Conservation (phyloP, 2,888 invertebrate species). For the Erebia epiphron region DNA sequence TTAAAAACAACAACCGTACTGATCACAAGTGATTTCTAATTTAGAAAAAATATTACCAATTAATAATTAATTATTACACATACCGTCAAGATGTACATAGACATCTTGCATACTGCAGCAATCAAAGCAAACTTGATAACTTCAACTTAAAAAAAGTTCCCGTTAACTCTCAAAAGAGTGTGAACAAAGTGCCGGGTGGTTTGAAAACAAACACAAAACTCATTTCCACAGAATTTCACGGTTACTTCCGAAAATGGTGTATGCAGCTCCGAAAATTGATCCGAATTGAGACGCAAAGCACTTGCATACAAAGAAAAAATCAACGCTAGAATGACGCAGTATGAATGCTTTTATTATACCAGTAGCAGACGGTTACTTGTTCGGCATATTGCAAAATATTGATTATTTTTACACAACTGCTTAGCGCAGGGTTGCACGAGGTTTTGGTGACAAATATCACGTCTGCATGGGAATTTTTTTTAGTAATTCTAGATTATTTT, state of each 20-base stretch:
- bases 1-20: no score
- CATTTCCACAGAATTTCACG: constrained; percentile 6
- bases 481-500: no score
- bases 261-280: constrained; percentile 4
- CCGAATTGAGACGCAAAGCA: constrained; percentile 15
- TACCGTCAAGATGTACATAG: constrained; percentile 19
- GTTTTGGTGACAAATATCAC: constrained; percentile 6
- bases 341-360: neutral
- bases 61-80: neutral
- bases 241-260: constrained; percentile 1
- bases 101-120: constrained; percentile 1
- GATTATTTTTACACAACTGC: constrained; percentile 13
- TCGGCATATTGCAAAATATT: constrained; percentile 24
- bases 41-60: neutral
- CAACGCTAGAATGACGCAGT: constrained; percentile 12
- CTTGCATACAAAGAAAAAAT: constrained; percentile 7
- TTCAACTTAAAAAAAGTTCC: neutral
- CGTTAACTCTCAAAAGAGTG: constrained; percentile 1
- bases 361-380: constrained; percentile 4
- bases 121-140: constrained; percentile 6
- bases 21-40: no score
- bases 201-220: constrained; percentile 3
- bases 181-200: neutral
- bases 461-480: neutral
- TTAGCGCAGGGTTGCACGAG: neutral